These are phyloP conservation scores for Caenorhabditis plicata DNA, from an alignment of 2,888 invertebrate species.

Conservation along the genomic window DNA sequence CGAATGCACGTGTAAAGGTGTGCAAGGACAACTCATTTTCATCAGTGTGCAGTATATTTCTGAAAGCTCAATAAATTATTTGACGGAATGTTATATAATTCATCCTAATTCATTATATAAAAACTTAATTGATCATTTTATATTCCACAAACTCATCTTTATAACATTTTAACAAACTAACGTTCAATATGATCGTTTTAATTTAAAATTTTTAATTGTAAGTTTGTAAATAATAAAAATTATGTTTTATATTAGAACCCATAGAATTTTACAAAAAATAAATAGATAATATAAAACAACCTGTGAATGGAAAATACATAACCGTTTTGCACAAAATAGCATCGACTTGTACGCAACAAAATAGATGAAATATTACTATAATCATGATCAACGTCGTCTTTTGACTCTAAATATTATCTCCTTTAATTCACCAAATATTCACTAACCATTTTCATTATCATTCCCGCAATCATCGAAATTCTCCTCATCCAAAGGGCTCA, in stretches of 20 bases:
- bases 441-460: background rate
- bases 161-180: too few relatives aligned
- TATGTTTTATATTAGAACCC: too few relatives aligned
- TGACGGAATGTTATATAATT: too few relatives aligned
- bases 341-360: conserved; percentile 20
- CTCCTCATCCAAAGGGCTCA: conserved; percentile 31
- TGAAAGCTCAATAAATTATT: conserved; percentile 3
- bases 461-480: conserved; percentile 42
- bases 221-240: too few relatives aligned
- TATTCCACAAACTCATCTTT: too few relatives aligned
- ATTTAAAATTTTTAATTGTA: too few relatives aligned
- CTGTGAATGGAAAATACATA: conserved; percentile 38
- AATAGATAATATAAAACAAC: conserved; percentile 4
- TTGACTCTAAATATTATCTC: too few relatives aligned
- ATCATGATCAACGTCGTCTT: too few relatives aligned
- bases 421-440: background rate
- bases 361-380: background rate
- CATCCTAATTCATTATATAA: too few relatives aligned
- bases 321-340: conserved; percentile 34
- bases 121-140: too few relatives aligned
- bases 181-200: too few relatives aligned
- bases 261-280: background rate
- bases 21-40: conserved; percentile 19
- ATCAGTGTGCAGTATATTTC: conserved; percentile 28
- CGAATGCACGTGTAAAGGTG: conserved; percentile 36